Evolutionary conservation across 2,888 invertebrate genomes (phyloP).

Genomic region (Glyphotaelius pellucidus): DNA sequence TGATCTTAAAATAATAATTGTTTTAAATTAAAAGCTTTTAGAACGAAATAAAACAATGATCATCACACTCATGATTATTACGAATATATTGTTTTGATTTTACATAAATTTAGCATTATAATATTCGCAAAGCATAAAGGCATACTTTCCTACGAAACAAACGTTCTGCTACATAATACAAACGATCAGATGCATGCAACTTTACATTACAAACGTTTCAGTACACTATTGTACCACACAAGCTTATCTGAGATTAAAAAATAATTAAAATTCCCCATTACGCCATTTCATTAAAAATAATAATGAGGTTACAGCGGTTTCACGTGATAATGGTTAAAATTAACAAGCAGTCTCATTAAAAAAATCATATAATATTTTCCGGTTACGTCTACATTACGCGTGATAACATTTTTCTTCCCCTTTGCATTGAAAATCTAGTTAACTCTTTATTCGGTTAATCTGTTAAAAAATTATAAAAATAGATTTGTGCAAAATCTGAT

Average conservation of each 20-base stretch:
- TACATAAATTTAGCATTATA: background rate
- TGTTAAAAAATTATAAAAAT: no score
- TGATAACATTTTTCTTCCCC: background rate
- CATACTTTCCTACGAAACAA: background rate
- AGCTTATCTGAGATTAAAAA: background rate
- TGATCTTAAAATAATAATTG: background rate
- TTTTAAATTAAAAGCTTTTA: no score
- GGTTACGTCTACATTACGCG: background rate
- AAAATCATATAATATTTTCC: background rate
- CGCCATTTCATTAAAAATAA: background rate
- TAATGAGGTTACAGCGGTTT: conserved; percentile 2
- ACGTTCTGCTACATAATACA: background rate
- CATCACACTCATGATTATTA: background rate
- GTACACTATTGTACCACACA: background rate
- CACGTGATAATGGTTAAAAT: background rate
- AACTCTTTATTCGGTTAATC: background rate
- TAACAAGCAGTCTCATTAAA: background rate
- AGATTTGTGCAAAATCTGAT: background rate
- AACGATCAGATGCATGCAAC: background rate
- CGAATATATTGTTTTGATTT: background rate
- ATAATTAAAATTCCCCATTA: background rate
- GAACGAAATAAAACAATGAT: background rate
- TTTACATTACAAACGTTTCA: background rate
- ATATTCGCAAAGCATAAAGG: background rate
- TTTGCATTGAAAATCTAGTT: background rate